Evolutionary conservation across 2,113 vertebrate genomes (phyloP).

Genomic region (Spea multiplicata): DNA sequence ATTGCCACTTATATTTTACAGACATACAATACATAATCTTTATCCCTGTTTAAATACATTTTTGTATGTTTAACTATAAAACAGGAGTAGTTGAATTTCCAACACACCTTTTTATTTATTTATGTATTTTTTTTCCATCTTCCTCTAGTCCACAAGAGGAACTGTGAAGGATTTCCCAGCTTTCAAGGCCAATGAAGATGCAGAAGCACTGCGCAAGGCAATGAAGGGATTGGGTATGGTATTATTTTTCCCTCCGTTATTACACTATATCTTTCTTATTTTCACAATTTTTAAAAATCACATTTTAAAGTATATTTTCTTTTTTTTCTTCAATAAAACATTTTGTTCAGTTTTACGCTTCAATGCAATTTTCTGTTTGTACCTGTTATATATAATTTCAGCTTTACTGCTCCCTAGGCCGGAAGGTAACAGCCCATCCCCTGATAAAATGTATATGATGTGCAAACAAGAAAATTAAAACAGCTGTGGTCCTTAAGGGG

Average conservation of each 20-base stretch:
- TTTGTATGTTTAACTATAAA: no score
- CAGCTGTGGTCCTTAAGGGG: no score
- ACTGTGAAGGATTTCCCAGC: slow-evolving; percentile 78
- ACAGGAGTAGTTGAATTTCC: background rate
- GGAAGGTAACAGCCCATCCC: no score
- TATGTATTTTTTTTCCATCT: background rate
- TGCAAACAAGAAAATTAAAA: no score
- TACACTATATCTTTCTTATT: background rate
- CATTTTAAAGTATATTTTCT: background rate
- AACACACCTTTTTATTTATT: background rate
- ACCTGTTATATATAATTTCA: slow-evolving; percentile 9
- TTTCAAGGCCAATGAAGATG: slow-evolving; percentile 86
- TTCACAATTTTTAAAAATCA: no score
- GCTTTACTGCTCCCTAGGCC: slow-evolving; percentile 24
- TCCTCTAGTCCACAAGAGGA: slow-evolving; percentile 69
- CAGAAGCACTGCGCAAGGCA: slow-evolving; percentile 84
- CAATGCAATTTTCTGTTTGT: no score
- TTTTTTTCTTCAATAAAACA: background rate
- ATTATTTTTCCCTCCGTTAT: no score
- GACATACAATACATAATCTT: no score
- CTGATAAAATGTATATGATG: no score
- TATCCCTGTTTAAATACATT: no score
- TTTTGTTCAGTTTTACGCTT: no score
- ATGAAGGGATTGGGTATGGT: slow-evolving; percentile 93
- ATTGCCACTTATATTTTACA: no score